Conservation (phyloP, 2,888 invertebrate genomes). For the Baccha elongata region DNA sequence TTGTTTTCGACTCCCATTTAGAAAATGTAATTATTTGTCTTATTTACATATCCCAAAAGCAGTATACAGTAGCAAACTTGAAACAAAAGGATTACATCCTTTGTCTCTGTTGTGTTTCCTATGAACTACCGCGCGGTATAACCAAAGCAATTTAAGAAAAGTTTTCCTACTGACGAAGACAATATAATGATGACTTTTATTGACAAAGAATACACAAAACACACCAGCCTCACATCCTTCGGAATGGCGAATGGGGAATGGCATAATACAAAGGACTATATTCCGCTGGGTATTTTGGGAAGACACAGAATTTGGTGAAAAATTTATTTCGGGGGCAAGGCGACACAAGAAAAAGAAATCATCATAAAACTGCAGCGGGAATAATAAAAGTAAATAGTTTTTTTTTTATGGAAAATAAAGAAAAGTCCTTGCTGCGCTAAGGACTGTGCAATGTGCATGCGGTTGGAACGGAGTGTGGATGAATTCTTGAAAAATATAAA, state of each 20-base stretch:
- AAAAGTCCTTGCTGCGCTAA: neutral
- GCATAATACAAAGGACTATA: constrained; percentile 4
- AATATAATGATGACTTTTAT: constrained; percentile 51
- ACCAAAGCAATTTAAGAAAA: constrained; percentile 55
- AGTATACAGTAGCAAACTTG: constrained; percentile 30
- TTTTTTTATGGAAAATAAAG: neutral
- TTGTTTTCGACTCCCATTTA: constrained; percentile 42
- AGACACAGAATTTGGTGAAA: constrained; percentile 14
- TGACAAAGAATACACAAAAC: constrained; percentile 35
- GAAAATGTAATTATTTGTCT: constrained; percentile 57
- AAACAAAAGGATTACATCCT: constrained; percentile 41
- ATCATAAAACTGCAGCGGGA: constrained; percentile 42
- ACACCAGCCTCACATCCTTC: constrained; percentile 12
- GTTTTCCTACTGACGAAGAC: constrained; percentile 52
- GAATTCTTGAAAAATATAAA: constrained; percentile 10
- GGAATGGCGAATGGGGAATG: neutral
- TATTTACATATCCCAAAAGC: constrained; percentile 46
- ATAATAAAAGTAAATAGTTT: constrained; percentile 49
- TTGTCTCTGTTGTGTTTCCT: neutral
- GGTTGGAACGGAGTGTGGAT: constrained; percentile 2
- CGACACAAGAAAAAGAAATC: constrained; percentile 32
- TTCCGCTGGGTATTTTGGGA: constrained; percentile 1
- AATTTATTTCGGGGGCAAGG: constrained; percentile 26
- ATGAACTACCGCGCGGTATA: constrained; percentile 14
- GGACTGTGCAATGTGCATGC: neutral